A percentile compares a stretch with the other conserved stretches of the same genome.
phyloP scores from a whole-genome alignment of 2,113 vertebrate species.

The Polypterus senegalus region DNA sequence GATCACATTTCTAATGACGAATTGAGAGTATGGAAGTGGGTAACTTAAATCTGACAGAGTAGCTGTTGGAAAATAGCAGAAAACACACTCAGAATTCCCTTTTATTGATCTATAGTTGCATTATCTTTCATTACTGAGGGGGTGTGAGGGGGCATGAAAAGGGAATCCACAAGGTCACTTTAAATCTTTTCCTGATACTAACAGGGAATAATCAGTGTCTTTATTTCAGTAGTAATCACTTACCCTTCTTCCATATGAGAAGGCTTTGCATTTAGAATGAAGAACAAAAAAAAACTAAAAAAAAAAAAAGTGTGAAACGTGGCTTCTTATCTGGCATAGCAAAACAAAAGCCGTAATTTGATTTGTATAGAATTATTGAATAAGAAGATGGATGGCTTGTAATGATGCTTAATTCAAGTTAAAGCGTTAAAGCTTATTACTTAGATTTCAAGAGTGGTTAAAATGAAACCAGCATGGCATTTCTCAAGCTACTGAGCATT shows the following conservation, averaged over 20 bases:
- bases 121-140: slow-evolving; percentile 31
- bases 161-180: slow-evolving; percentile 36
- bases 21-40: slow-evolving; percentile 15
- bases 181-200: slow-evolving; percentile 28
- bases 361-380: slow-evolving; percentile 47
- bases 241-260: background rate
- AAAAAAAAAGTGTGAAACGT: slow-evolving; percentile 30
- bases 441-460: slow-evolving; percentile 50
- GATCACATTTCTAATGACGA: slow-evolving; percentile 18
- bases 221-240: no score
- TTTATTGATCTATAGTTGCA: slow-evolving; percentile 26
- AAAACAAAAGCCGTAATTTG: slow-evolving; percentile 43
- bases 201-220: slow-evolving; percentile 11
- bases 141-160: slow-evolving; percentile 6
- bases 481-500: slow-evolving; percentile 21
- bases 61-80: slow-evolving; percentile 37
- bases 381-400: slow-evolving; percentile 43
- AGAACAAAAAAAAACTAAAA: background rate
- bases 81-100: slow-evolving; percentile 42
- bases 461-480: slow-evolving; percentile 40
- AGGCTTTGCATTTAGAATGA: slow-evolving; percentile 35
- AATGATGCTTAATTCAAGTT: slow-evolving; percentile 52
- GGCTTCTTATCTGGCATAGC: slow-evolving; percentile 31
- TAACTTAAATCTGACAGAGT: slow-evolving; percentile 40
- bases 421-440: slow-evolving; percentile 48